A percentile compares a stretch with the other conserved stretches of the same genome.
Conservation (phyloP, 2,797 vertebrate genomes). For the Perodicticus potto region DNA sequence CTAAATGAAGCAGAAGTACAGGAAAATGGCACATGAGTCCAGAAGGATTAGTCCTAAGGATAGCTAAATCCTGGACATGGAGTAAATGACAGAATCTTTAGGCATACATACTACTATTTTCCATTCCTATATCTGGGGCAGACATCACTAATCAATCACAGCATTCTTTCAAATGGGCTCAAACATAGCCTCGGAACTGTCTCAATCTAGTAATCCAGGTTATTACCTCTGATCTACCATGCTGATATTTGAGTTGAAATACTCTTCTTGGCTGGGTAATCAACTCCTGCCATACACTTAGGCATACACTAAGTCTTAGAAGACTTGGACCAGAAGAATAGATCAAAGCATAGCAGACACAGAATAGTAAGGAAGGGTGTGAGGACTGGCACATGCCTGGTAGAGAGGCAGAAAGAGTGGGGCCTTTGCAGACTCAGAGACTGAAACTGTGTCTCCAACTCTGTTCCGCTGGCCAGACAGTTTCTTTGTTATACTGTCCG, state of each 20-base stretch:
- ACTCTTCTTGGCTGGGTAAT: not conserved
- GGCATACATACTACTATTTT: not conserved
- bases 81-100: not conserved
- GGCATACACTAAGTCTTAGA: not conserved
- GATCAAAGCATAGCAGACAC: not conserved
- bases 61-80: not conserved
- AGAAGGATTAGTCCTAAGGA: not conserved
- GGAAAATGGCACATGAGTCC: not conserved
- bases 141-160: slow-evolving; percentile 24
- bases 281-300: not conserved
- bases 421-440: not conserved
- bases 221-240: not conserved
- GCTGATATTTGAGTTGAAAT: not conserved
- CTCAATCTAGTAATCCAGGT: not conserved
- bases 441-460: not conserved
- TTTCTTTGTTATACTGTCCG: not conserved
- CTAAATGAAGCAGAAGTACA: not conserved
- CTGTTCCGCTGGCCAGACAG: not conserved
- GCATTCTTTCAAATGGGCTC: not conserved
- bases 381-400: not conserved
- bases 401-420: not conserved
- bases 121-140: not conserved
- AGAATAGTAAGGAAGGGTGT: not conserved
- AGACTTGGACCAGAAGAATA: not conserved
- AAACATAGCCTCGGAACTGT: not conserved